Percentiles rank a stretch among this genome's conserved stretches.
phyloP scores from a whole-genome alignment of 2,888 invertebrate genomes.

The Dinocampus coccinellae region DNA sequence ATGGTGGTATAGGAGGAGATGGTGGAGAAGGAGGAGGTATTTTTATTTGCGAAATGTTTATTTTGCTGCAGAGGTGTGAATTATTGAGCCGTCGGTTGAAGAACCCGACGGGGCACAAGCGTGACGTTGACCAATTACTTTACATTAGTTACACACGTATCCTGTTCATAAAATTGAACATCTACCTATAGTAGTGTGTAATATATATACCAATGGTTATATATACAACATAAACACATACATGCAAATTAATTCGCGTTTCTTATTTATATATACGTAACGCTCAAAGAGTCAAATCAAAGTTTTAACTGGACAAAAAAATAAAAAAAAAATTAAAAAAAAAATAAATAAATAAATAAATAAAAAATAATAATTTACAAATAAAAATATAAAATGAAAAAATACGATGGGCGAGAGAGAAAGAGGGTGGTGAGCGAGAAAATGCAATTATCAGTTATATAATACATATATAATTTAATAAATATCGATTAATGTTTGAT shows the following conservation, averaged over 20 bases:
- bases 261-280: conserved; percentile 22
- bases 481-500: neutral
- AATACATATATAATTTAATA: conserved; percentile 27
- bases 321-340: neutral
- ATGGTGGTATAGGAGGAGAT: too few species aligned
- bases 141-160: conserved; percentile 2
- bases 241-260: conserved; percentile 6
- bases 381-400: too few species aligned
- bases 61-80: neutral
- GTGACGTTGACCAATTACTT: conserved; percentile 9
- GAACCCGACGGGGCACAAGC: conserved; percentile 10
- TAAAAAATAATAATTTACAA: too few species aligned
- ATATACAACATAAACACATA: neutral
- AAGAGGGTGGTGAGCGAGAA: too few species aligned
- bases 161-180: neutral
- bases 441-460: conserved; percentile 1
- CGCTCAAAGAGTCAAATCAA: conserved; percentile 10
- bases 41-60: neutral
- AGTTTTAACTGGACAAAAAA: neutral
- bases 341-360: neutral
- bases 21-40: neutral
- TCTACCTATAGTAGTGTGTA: neutral
- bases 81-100: conserved; percentile 11
- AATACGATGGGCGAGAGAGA: neutral
- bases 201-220: neutral